These are phyloP conservation scores for Ametastegia equiseti DNA, from an alignment of 2,888 invertebrate genomes.

Conservation along the genomic window DNA sequence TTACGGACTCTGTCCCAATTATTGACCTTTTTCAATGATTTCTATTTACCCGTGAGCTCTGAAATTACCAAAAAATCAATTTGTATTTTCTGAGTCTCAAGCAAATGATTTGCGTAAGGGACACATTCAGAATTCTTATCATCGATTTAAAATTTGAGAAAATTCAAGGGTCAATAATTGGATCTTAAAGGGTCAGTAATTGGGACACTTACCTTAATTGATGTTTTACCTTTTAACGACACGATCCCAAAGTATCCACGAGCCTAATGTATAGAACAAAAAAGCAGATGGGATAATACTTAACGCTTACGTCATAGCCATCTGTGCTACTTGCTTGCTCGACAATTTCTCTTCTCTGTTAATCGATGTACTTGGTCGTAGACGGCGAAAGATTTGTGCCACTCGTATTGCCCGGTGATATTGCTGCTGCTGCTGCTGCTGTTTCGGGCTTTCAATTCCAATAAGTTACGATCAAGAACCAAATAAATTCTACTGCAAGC, in stretches of 20 bases:
- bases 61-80: too few relatives aligned
- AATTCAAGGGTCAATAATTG: too few relatives aligned
- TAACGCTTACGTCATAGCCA: slow-evolving; percentile 39
- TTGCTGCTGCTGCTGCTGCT: neutral
- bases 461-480: slow-evolving; percentile 4
- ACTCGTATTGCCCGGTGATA: neutral
- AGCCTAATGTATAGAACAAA: slow-evolving; percentile 19
- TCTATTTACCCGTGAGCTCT: too few relatives aligned
- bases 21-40: too few relatives aligned
- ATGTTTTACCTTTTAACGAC: neutral
- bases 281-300: slow-evolving; percentile 43
- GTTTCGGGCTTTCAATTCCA: neutral
- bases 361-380: slow-evolving; percentile 15
- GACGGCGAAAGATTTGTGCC: slow-evolving; percentile 24
- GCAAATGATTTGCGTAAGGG: too few relatives aligned
- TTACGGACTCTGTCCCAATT: too few relatives aligned
- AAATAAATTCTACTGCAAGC: neutral
- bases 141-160: too few relatives aligned
- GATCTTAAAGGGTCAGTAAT: too few relatives aligned
- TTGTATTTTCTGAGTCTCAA: too few relatives aligned
- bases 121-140: too few relatives aligned
- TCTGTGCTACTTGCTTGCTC: neutral
- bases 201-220: neutral
- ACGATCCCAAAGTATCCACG: neutral
- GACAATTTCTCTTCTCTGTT: slow-evolving; percentile 6